A percentile compares a stretch with the other conserved stretches of the same genome.
Evolutionary conservation across 2,797 vertebrate species (phyloP).

Genomic region (Eulemur coronatus): DNA sequence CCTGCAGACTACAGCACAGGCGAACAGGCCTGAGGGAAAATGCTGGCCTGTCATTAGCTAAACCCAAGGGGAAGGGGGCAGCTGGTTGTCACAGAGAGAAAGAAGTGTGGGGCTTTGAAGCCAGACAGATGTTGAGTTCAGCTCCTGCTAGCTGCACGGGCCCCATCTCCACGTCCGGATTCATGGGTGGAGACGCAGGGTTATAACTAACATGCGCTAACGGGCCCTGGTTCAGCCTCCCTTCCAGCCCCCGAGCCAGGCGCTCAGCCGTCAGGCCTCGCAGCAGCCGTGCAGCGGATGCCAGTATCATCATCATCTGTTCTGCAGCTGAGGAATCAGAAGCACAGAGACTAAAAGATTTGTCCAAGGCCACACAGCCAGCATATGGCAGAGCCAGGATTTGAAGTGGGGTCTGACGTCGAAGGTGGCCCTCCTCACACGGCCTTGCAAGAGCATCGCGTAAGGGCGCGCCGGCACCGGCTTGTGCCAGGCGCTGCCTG

Average conservation of each 20-base stretch:
- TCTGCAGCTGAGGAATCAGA: not conserved
- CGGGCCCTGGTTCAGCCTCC: fast-evolving
- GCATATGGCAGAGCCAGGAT: not conserved
- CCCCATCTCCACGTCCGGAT: fast-evolving
- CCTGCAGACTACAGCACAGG: not conserved
- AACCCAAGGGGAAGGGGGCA: fast-evolving
- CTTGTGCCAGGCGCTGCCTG: not conserved
- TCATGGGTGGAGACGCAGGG: not conserved
- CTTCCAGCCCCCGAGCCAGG: not conserved
- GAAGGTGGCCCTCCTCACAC: fast-evolving
- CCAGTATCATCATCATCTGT: not conserved
- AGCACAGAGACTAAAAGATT: not conserved
- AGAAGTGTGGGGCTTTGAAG: fast-evolving
- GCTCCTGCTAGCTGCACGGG: not conserved
- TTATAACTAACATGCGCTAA: fast-evolving
- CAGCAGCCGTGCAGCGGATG: not conserved
- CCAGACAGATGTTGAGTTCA: fast-evolving
- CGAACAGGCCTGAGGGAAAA: fast-evolving
- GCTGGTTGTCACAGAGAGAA: fast-evolving
- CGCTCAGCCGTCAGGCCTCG: not conserved
- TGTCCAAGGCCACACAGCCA: not conserved
- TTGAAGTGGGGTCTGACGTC: fast-evolving
- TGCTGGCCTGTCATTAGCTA: not conserved
- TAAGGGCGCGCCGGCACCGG: no score
- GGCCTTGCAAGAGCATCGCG: not conserved